Conservation (phyloP, 2,113 vertebrate genomes). For the Centropus unirufus region DNA sequence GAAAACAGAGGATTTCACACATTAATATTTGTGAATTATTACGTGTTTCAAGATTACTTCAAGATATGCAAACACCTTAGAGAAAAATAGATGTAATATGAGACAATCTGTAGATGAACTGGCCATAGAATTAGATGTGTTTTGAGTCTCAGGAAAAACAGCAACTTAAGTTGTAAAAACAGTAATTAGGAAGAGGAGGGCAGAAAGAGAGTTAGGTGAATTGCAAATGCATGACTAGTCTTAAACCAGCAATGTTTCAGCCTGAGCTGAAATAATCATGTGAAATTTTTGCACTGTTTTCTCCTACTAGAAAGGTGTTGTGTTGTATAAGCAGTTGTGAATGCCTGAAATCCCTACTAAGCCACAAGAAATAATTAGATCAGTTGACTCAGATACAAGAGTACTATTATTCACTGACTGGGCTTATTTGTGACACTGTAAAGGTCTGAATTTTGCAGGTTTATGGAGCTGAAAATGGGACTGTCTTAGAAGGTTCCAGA, state of each 20-base stretch:
- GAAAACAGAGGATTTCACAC: background rate
- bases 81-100: background rate
- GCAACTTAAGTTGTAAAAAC: background rate
- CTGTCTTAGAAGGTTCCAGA: background rate
- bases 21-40: background rate
- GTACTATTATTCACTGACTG: background rate
- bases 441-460: background rate
- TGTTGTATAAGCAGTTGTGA: background rate
- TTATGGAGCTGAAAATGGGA: background rate
- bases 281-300: background rate
- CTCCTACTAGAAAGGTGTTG: background rate
- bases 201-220: background rate
- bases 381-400: constrained; percentile 21
- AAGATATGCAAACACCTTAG: background rate
- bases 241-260: background rate
- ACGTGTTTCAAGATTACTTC: background rate
- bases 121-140: background rate
- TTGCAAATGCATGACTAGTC: background rate
- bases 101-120: background rate
- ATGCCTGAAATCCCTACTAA: constrained; percentile 18
- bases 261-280: background rate
- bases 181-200: background rate
- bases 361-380: constrained; percentile 28
- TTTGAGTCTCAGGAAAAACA: background rate
- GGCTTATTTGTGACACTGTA: background rate